Evolutionary conservation across 2,113 vertebrate species (phyloP).

Genomic region (Lanius collurio): DNA sequence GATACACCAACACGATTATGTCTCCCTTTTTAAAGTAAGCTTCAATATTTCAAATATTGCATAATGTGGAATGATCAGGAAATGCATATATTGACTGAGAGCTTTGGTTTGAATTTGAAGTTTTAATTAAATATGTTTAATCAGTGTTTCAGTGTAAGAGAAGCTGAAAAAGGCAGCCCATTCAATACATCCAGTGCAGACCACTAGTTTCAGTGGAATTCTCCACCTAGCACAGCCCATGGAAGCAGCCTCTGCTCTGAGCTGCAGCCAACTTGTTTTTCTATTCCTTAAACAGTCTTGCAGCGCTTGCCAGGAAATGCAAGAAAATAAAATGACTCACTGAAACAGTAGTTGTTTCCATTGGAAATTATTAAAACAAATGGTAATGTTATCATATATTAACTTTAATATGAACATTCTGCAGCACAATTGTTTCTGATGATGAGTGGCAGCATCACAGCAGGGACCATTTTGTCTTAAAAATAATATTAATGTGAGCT

Average conservation of each 20-base stretch:
- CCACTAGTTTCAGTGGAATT: neutral
- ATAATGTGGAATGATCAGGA: neutral
- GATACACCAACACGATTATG: neutral
- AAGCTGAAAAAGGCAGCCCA: neutral
- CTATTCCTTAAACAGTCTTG: constrained; percentile 12
- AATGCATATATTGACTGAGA: neutral
- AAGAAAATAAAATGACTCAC: constrained; percentile 58
- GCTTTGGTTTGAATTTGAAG: neutral
- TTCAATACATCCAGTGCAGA: neutral
- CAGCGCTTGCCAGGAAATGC: constrained; percentile 31
- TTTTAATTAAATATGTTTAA: neutral
- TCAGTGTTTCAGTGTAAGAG: neutral
- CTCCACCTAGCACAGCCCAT: neutral
- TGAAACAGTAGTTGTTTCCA: constrained; percentile 34
- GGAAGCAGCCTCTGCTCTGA: neutral
- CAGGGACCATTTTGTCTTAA: neutral
- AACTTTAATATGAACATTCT: constrained; percentile 57
- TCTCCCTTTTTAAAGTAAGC: neutral
- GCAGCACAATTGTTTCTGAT: constrained; percentile 31
- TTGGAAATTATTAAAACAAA: constrained; percentile 53
- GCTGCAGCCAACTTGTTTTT: constrained; percentile 18
- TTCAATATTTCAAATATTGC: neutral
- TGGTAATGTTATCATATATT: constrained; percentile 51
- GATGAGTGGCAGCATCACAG: neutral
- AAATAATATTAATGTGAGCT: constrained; percentile 40